Evolutionary conservation across 2,888 invertebrate genomes (phyloP), one percentile per base, ranked within the genome.

Genomic region (Cremastinae sp.): DNA sequence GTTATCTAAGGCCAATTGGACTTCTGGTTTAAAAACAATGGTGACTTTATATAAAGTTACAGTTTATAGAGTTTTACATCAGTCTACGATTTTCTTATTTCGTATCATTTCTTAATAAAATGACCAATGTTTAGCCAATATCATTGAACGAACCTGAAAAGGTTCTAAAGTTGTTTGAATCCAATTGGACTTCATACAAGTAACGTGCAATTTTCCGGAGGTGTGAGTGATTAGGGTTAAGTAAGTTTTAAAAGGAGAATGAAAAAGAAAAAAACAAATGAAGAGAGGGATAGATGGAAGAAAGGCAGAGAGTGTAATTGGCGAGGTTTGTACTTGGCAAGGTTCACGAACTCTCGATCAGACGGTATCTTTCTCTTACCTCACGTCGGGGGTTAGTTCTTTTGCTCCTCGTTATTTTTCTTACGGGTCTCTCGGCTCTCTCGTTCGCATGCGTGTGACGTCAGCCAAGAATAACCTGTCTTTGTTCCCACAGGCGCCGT

Each of bases 401-500:
- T 4, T 22, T 73, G 45, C 75, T 56, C 68, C 68, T 69, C 64
- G 62, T 22, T 62, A 43, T 59, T 38, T 58, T 58, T 49, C 59
- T 70, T 65, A 41, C 62, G 62, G 64, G 54, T 75, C 58, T 72
- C 68, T 75, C 73, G 74, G 80, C 69, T 54, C 64, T 58, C 56
- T 58, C 72, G 58, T 59, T 41, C 70, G 68, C 70, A 43, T 20
- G 68, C 64, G 70, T 66, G 80, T 87, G 87, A 87, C 87, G 88
- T 88, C 87, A 87, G 74, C 70, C 78, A 81, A 81, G 82, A 81
- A 84, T 84, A 87, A 86, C 87, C 86, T 82, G 87, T 88, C 87
- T 88, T 88, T 88, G 88, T 87, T 86, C 87, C 83, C 84, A 86
- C 83, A 82, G 80, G 80, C 83, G 84, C 84, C 84, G 83, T 84